phyloP scores from a whole-genome alignment of 2,888 invertebrate genomes.

The Hypsopygia costalis region DNA sequence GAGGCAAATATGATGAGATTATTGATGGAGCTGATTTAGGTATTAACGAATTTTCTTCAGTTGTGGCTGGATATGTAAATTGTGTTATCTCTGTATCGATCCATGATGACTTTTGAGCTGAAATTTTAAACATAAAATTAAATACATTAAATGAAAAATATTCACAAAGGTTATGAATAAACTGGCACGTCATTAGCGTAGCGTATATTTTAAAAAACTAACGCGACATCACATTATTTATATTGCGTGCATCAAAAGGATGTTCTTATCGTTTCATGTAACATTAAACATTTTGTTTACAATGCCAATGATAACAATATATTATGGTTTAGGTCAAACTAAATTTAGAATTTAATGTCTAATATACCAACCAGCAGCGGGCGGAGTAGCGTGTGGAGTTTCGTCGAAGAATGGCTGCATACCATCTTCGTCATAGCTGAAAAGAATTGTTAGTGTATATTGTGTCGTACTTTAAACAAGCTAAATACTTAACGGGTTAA shows the following conservation, averaged over 20 bases:
- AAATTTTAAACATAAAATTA: slow-evolving; percentile 50
- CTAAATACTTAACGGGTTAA: no score
- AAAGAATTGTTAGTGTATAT: no score
- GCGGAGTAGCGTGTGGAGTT: slow-evolving; percentile 73
- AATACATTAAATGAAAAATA: slow-evolving; percentile 40
- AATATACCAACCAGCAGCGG: slow-evolving; percentile 57
- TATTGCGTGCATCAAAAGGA: slow-evolving; percentile 36
- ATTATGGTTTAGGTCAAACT: background rate
- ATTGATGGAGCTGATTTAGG: slow-evolving; percentile 54
- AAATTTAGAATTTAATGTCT: background rate
- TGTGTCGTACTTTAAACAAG: no score
- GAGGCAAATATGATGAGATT: slow-evolving; percentile 50
- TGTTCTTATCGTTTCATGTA: slow-evolving; percentile 50
- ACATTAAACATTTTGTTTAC: slow-evolving; percentile 17
- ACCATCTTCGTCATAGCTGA: slow-evolving; percentile 70
- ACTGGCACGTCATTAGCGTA: slow-evolving; percentile 42
- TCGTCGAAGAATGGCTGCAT: slow-evolving; percentile 77
- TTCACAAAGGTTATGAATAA: slow-evolving; percentile 43
- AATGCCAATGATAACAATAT: slow-evolving; percentile 13
- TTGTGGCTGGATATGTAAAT: slow-evolving; percentile 58
- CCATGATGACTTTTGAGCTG: slow-evolving; percentile 74
- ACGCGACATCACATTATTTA: slow-evolving; percentile 22
- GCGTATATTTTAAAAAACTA: slow-evolving; percentile 31
- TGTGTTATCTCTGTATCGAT: slow-evolving; percentile 59
- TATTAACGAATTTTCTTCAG: slow-evolving; percentile 53